phyloP scores from a whole-genome alignment of 2,888 invertebrate species.

The Parnassius mnemosyne region DNA sequence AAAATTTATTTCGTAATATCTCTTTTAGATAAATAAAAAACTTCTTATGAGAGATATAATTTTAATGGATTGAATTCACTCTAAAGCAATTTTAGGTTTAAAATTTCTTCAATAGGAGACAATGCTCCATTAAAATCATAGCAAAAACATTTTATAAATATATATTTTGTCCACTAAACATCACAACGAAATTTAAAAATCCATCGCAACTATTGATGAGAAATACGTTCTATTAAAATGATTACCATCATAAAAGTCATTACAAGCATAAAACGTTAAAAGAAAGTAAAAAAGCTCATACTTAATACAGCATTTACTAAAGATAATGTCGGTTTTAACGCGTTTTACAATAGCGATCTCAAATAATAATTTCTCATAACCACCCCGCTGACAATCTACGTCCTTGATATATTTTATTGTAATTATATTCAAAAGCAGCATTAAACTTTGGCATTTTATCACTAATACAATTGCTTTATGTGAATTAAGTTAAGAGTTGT shows the following conservation, averaged over 20 bases:
- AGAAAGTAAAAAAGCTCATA: not conserved
- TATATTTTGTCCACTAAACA: too few species aligned
- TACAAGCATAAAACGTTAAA: not conserved
- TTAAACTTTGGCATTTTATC: conserved; percentile 13
- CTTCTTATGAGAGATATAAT: not conserved
- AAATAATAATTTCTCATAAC: conserved; percentile 5
- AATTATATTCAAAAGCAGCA: conserved; percentile 10
- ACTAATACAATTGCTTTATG: conserved; percentile 8
- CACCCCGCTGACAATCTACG: not conserved
- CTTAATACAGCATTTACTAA: too few species aligned
- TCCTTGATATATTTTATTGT: conserved; percentile 7
- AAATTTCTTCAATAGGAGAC: too few species aligned
- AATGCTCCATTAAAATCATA: too few species aligned
- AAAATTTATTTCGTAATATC: not conserved
- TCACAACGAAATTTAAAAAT: too few species aligned
- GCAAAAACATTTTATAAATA: too few species aligned
- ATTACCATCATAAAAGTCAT: too few species aligned
- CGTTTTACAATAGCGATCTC: not conserved
- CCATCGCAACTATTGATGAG: too few species aligned
- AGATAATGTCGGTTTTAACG: not conserved
- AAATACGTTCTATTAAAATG: too few species aligned
- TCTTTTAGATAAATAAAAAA: not conserved
- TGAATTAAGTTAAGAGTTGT: conserved; percentile 8
- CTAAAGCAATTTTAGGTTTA: too few species aligned
- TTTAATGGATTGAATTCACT: too few species aligned